Evolutionary conservation across 2,797 vertebrate species (phyloP).

Genomic region (Melopsittacus undulatus): DNA sequence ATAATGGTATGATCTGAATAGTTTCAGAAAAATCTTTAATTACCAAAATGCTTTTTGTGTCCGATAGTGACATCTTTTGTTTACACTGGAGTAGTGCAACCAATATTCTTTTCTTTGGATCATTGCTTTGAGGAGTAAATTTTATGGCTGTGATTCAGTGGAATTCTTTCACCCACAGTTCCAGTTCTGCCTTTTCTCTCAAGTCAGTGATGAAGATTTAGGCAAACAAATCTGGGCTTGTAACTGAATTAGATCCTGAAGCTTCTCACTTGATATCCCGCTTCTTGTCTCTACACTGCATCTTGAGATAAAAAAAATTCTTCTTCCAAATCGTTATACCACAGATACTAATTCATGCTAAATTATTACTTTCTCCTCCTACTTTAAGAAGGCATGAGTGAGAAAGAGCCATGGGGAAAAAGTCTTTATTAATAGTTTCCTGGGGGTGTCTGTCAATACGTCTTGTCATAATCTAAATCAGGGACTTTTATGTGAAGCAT

Average conservation of each 20-base stretch:
- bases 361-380: not conserved
- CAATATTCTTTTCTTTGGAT: not conserved
- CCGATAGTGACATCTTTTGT: constrained; percentile 54
- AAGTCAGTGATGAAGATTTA: not conserved
- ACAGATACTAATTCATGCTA: not conserved
- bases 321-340: not conserved
- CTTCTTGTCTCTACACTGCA: not conserved
- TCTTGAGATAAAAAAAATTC: not conserved
- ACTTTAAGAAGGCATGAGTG: not conserved
- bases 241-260: not conserved
- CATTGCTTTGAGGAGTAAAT: not conserved
- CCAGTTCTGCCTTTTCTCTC: not conserved
- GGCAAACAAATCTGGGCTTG: not conserved
- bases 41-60: not conserved
- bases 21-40: not conserved
- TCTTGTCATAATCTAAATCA: constrained; percentile 21
- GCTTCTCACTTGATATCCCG: not conserved
- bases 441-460: constrained; percentile 20
- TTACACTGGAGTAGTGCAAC: constrained; percentile 26
- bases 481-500: not conserved
- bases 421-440: constrained; percentile 20
- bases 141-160: not conserved
- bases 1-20: not conserved
- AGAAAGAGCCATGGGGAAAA: not conserved
- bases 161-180: not conserved